These are phyloP conservation scores for Poeciliopsis turneri DNA, from an alignment of 2,797 vertebrate species.

Conservation along the genomic window DNA sequence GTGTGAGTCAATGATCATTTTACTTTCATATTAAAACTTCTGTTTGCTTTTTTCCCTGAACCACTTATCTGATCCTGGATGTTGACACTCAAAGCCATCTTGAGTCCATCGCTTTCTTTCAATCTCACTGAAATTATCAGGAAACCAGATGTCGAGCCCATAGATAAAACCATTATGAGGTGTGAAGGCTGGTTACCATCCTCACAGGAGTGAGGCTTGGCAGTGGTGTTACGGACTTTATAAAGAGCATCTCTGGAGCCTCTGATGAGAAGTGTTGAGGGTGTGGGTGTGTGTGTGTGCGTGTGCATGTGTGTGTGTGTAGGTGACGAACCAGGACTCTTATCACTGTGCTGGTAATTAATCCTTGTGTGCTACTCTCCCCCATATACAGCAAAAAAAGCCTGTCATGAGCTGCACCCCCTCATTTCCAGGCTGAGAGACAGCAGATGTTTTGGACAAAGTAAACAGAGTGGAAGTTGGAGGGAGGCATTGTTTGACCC, in stretches of 20 bases:
- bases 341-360: constrained; percentile 64
- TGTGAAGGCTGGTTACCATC: constrained; percentile 43
- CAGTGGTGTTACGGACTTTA: constrained; percentile 33
- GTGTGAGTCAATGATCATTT: not conserved
- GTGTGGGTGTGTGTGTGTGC: not conserved
- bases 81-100: constrained; percentile 17
- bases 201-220: constrained; percentile 36
- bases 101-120: constrained; percentile 26
- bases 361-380: constrained; percentile 54
- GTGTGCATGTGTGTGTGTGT: not conserved
- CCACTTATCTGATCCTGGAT: not conserved
- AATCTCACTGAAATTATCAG: constrained; percentile 32
- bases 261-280: constrained; percentile 34
- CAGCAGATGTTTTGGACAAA: constrained; percentile 71
- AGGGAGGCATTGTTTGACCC: constrained; percentile 48
- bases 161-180: constrained; percentile 45
- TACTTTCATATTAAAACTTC: not conserved
- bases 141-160: constrained; percentile 55
- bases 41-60: not conserved
- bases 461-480: constrained; percentile 65
- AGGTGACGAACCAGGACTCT: constrained; percentile 40
- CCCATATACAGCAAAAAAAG: constrained; percentile 49
- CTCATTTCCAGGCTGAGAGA: constrained; percentile 73
- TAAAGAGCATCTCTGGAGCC: constrained; percentile 36
- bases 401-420: constrained; percentile 55